A percentile compares a stretch with the other conserved stretches of the same genome.
These are phyloP conservation scores for Psix sp. DNA, from an alignment of 1,140 invertebrate genomes.

Conservation along the genomic window DNA sequence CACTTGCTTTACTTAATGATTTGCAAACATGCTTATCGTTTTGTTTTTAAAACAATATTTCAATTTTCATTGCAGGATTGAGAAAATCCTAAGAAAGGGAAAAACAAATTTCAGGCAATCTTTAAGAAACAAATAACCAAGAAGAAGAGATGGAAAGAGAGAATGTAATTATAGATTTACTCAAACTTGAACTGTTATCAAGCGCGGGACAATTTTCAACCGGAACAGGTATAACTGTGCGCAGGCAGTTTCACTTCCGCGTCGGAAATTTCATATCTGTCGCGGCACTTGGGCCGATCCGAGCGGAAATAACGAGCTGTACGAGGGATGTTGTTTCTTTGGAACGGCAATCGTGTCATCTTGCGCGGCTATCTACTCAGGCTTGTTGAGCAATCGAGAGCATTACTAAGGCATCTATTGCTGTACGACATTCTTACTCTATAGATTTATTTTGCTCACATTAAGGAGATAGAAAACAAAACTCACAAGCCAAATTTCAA, in stretches of 20 bases:
- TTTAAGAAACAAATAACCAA: slow-evolving; percentile 39
- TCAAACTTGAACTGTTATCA: slow-evolving; percentile 50
- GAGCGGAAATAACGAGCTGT: slow-evolving; percentile 17
- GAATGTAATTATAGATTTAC: slow-evolving; percentile 40
- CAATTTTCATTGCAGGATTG: no score
- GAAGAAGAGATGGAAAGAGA: slow-evolving; percentile 43
- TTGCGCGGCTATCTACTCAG: slow-evolving; percentile 17
- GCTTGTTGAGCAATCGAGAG: slow-evolving; percentile 33
- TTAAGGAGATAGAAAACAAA: slow-evolving; percentile 11
- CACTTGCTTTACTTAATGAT: no score
- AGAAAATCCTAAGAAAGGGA: no score
- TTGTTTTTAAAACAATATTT: no score
- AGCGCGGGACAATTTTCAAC: slow-evolving; percentile 37
- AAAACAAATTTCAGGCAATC: slow-evolving; percentile 16
- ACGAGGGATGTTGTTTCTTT: background rate
- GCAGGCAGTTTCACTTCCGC: slow-evolving; percentile 33
- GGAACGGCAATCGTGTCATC: slow-evolving; percentile 16
- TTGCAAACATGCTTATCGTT: no score
- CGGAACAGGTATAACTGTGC: slow-evolving; percentile 39
- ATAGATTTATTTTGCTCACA: slow-evolving; percentile 30
- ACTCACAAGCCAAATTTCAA: no score
- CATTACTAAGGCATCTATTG: slow-evolving; percentile 52
- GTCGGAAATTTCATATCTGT: slow-evolving; percentile 53
- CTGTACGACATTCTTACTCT: slow-evolving; percentile 40
- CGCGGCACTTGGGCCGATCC: slow-evolving; percentile 15